Evolutionary conservation across 2,797 vertebrate genomes (phyloP).

Genomic region (Discoglossus pictus): DNA sequence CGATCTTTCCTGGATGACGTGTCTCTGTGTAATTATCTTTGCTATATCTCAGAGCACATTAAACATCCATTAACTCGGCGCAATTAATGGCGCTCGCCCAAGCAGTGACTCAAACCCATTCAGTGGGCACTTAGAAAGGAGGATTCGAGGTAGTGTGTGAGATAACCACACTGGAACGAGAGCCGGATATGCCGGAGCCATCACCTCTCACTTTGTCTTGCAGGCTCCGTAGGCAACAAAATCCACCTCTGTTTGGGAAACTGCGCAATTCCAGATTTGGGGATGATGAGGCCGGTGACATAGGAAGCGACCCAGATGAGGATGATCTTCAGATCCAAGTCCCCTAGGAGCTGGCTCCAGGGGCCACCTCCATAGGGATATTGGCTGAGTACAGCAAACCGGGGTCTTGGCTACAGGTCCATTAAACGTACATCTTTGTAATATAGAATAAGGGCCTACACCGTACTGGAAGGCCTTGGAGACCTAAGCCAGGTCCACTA

Average conservation of each 20-base stretch:
- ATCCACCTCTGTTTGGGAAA: slow-evolving; percentile 83
- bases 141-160: not conserved
- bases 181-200: not conserved
- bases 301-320: slow-evolving; percentile 84
- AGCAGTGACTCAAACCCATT: slow-evolving; percentile 6
- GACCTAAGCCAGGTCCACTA: too few species aligned
- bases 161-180: not conserved
- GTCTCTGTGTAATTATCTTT: slow-evolving; percentile 10
- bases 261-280: slow-evolving; percentile 82
- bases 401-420: not conserved
- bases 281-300: slow-evolving; percentile 74
- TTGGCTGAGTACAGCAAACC: too few species aligned
- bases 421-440: too few species aligned
- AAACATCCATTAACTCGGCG: slow-evolving; percentile 21
- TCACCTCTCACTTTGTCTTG: fast-evolving
- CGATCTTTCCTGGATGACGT: slow-evolving; percentile 2
- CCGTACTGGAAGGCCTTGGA: too few species aligned
- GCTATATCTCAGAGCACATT: slow-evolving; percentile 1
- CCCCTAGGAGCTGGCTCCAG: slow-evolving; percentile 65
- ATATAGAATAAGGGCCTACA: too few species aligned
- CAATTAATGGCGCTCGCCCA: slow-evolving; percentile 15
- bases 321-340: slow-evolving; percentile 91
- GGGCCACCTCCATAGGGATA: too few species aligned
- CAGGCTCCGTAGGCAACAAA: slow-evolving; percentile 90
- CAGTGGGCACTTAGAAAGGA: not conserved